These are phyloP conservation scores for Macroteleia sp. DNA, from an alignment of 2,888 invertebrate species.

Conservation along the genomic window DNA sequence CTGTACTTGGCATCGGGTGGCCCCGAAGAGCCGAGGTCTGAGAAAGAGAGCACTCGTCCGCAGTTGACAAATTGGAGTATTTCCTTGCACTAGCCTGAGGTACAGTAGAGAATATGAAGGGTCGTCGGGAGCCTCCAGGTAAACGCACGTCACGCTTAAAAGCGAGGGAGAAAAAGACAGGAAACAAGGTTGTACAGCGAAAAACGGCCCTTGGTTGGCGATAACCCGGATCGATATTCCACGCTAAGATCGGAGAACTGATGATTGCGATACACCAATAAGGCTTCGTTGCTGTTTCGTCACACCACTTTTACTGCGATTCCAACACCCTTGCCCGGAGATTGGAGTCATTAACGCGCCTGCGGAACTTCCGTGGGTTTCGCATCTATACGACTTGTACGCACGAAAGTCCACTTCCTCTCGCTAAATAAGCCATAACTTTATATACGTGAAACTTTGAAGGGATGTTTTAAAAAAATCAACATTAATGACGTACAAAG, in stretches of 20 bases:
- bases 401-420: not conserved
- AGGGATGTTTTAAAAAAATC: too few species aligned
- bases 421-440: slow-evolving; percentile 2
- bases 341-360: slow-evolving; percentile 39
- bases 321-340: slow-evolving; percentile 28
- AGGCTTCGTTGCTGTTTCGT: slow-evolving; percentile 11
- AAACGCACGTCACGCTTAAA: slow-evolving; percentile 41
- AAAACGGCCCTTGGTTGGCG: not conserved
- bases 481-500: too few species aligned
- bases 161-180: slow-evolving; percentile 6
- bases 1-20: slow-evolving; percentile 29
- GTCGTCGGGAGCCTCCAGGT: slow-evolving; percentile 56
- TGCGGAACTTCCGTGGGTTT: slow-evolving; percentile 14
- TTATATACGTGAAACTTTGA: not conserved
- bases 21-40: slow-evolving; percentile 60
- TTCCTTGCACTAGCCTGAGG: slow-evolving; percentile 62
- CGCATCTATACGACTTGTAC: not conserved
- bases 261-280: slow-evolving; percentile 23
- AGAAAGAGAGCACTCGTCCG: slow-evolving; percentile 69
- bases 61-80: slow-evolving; percentile 75
- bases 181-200: not conserved
- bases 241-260: slow-evolving; percentile 25
- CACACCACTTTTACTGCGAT: slow-evolving; percentile 7
- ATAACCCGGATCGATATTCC: slow-evolving; percentile 44
- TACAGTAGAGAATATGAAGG: slow-evolving; percentile 52